Evolutionary conservation across 1,140 invertebrate species (phyloP), one percentile per base, ranked within the genome.

Genomic region (Caenorhabditis brenneri): DNA sequence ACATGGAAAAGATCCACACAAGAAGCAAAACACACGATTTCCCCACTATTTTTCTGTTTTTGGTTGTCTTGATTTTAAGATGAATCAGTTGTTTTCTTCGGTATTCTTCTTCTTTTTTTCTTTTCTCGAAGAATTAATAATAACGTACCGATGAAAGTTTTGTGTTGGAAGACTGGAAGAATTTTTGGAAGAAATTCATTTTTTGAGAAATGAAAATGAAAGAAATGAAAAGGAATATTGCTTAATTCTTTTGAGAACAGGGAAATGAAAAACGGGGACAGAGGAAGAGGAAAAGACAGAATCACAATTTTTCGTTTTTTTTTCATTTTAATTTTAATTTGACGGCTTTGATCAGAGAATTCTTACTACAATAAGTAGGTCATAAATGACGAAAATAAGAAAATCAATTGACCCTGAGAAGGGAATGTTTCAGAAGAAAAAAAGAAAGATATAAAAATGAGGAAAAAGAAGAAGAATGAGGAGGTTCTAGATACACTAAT

Each of bases 111-210:
- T 29, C 10, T 27, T 4, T 1, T 27, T 24, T 58, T 58, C 53
- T 29, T 29, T 65, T 58, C 7, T 29, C 27, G 31, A 55, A 27
- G 27, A 55, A 29, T 55, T 7, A 51, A 51, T 51, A 51, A 51
- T 51, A 12, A 22, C 65, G 22, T 24, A 74, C 65, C 33, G 65
- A 12, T 42, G 65, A 74, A 74, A 74, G 36, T 24, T 74, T 74
- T 19, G 58, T 65, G 31, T 36, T 65, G 3, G 65, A 74, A 22
- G 36, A 74, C 7, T 24, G 36, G 65, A 74, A 74, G 36, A 42
- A 46, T 22, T 74, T 74, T 74, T 74, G 65, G n/a, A 74, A 46
- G n/a, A 42, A 74, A 31, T 46, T n/a, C 65, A 74, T 74, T 74
- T 19, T 46, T 22, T 12, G 53, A 51, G 29, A 65, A 65, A 36